Evolutionary conservation across 2,797 vertebrate species (phyloP), one percentile per base, ranked within the genome.

Genomic region (Picus viridis): DNA sequence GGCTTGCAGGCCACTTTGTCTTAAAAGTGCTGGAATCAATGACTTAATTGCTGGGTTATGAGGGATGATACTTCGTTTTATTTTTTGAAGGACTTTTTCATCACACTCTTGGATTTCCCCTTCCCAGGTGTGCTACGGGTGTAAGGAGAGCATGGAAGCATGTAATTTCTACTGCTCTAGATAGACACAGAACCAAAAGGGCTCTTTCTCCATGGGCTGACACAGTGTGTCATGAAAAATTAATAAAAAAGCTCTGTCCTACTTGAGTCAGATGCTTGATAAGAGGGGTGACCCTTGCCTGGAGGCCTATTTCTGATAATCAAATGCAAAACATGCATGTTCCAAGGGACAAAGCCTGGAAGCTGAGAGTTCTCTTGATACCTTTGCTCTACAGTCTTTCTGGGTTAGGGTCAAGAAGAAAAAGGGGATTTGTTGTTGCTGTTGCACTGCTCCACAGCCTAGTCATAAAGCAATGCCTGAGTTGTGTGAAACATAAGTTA

Each of bases 111-210:
- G 3, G 8, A 43, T 90, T 92, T 86, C 62, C 14, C 72, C 9
- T 34, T 93, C 7, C 5, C 5, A 1, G 12, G 1, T 57, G 14
- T 82, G 20, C 16, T 0, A 0, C 67, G n/a, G n/a, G 7, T 75
- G 6, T 67, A 57, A 64, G 20, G 43, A 74, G 10, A 32, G 47
- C 9, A 5, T 47, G 39, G 49, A 45, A 73, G 11, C 8, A 9
- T 49, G 18, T 79, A 32, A 32, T 79, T 89, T 83, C 41, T 87
- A 2, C 12, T 77, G 15, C 34, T 73, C 13, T n/a, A 73, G 65
- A n/a, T 8, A 49, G 51, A 26, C 49, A 41, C 12, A 32, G 45
- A 63, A 65, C 4, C 12, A 39, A 10, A 39, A 32, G 16, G 7
- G 4, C 15, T 86, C 34, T 64, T 86, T 87, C 10, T 93, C 8